Evolutionary conservation across 2,888 invertebrate species (phyloP), one percentile per base, ranked within the genome.

Genomic region (Pantelozetes paolii): DNA sequence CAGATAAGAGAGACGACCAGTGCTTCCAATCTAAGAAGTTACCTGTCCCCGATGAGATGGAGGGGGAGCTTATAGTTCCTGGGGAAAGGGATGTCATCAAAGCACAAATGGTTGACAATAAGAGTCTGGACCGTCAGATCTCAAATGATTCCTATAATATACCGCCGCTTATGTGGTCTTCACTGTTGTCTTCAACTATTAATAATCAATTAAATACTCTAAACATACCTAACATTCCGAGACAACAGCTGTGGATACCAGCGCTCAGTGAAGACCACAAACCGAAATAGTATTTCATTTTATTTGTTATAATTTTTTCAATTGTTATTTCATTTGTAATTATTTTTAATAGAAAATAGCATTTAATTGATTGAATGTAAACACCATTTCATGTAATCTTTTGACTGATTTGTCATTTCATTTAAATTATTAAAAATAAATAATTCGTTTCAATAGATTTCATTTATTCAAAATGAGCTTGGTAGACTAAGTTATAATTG

Each of bases 161-260:
- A 20, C 69, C 69, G 28, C 45, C 69, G 11, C 42, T 69, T 11
- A 28, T 69, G 69, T 69, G 69, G 69, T 45, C 69, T 1, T 45
- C 40, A 13, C 23, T 69, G 5, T 18, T 69, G 42, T 69, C 69
- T 20, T 69, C 69, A 6, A 42, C 40, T 1, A n/a, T 69, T 8
- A 69, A 42, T 23, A 45, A 42, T 5, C 64, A 64, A 40, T 40
- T 64, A 40, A 69, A 69, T 69, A 2, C 45, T 2, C 23, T 69
- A 18, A 69, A 69, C 69, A 69, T 69, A 45, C 69, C 69, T 6
- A 69, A 69, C 69, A 69, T 69, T 69, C 69, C 69, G 13, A 23
- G 69, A 69, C 69, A 69, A 45, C 69, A 69, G 11, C 20, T 67
- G 6, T 69, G 69, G 69, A 13, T 69, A 18, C 69, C 69, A 2